Percentiles rank a stretch among this genome's conserved stretches.
These are phyloP conservation scores for Schlechtendalia chinensis DNA, from an alignment of 1,140 invertebrate genomes.

Conservation along the genomic window DNA sequence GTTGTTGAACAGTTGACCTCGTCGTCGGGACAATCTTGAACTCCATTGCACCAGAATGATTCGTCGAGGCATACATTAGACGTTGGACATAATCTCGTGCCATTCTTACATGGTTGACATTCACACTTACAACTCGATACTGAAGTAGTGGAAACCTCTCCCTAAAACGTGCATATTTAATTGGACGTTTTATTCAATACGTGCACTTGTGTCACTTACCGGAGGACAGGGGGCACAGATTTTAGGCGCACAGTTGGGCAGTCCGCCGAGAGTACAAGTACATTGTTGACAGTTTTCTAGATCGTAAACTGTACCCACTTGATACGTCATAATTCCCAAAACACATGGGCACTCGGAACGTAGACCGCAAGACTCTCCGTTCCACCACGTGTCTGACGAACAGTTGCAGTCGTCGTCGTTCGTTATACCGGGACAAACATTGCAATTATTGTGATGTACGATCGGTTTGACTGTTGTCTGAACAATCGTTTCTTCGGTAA, in stretches of 20 bases:
- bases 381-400: slow-evolving; percentile 60
- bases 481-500: slow-evolving; percentile 54
- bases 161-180: background rate
- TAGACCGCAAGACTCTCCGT: slow-evolving; percentile 70
- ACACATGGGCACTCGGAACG: slow-evolving; percentile 73
- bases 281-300: slow-evolving; percentile 74
- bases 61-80: slow-evolving; percentile 72
- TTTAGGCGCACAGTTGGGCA: slow-evolving; percentile 66
- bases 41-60: slow-evolving; percentile 75
- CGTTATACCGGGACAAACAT: slow-evolving; percentile 53
- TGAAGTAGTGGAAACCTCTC: slow-evolving; percentile 5
- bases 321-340: slow-evolving; percentile 65
- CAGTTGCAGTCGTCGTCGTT: background rate
- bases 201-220: slow-evolving; percentile 53
- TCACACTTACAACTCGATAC: slow-evolving; percentile 66
- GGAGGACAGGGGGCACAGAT: slow-evolving; percentile 65
- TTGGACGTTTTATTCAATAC: background rate
- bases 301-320: slow-evolving; percentile 67
- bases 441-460: background rate
- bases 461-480: slow-evolving; percentile 56
- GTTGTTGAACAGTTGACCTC: slow-evolving; percentile 65
- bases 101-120: slow-evolving; percentile 69
- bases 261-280: slow-evolving; percentile 71
- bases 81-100: slow-evolving; percentile 69
- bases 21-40: slow-evolving; percentile 81